phyloP scores from a whole-genome alignment of 2,113 vertebrate species.

The Etheostoma cragini region DNA sequence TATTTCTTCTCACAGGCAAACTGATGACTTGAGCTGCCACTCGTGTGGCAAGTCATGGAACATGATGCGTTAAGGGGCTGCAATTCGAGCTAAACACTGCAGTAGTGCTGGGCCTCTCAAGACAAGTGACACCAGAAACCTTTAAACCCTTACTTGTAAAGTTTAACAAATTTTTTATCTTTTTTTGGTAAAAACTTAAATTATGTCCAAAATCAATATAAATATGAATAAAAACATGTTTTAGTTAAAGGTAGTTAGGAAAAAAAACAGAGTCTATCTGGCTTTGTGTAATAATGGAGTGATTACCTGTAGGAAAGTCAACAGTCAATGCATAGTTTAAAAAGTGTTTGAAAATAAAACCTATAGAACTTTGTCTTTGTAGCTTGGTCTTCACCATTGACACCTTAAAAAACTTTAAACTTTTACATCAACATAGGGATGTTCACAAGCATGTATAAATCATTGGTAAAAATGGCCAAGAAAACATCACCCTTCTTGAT shows the following conservation, averaged over 20 bases:
- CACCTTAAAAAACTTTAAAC: no score
- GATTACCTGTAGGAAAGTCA: not conserved
- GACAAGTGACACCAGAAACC: not conserved
- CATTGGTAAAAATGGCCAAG: not conserved
- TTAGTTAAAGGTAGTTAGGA: not conserved
- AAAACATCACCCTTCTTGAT: not conserved
- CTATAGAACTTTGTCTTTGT: not conserved
- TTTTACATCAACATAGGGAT: not conserved
- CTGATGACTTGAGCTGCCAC: not conserved
- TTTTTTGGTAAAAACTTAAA: not conserved
- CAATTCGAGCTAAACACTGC: constrained; percentile 17
- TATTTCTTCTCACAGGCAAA: constrained; percentile 34
- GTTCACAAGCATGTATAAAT: not conserved
- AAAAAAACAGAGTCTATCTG: not conserved
- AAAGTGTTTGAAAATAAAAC: not conserved
- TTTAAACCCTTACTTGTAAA: not conserved
- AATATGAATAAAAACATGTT: not conserved
- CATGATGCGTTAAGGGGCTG: constrained; percentile 26
- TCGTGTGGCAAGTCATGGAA: constrained; percentile 16
- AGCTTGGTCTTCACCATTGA: not conserved
- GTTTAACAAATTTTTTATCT: not conserved
- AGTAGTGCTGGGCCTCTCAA: not conserved
- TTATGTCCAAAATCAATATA: not conserved
- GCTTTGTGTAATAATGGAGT: constrained; percentile 36
- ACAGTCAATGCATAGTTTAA: not conserved